Conservation (phyloP, 2,113 vertebrate species). For the Copsychus sechellarum region DNA sequence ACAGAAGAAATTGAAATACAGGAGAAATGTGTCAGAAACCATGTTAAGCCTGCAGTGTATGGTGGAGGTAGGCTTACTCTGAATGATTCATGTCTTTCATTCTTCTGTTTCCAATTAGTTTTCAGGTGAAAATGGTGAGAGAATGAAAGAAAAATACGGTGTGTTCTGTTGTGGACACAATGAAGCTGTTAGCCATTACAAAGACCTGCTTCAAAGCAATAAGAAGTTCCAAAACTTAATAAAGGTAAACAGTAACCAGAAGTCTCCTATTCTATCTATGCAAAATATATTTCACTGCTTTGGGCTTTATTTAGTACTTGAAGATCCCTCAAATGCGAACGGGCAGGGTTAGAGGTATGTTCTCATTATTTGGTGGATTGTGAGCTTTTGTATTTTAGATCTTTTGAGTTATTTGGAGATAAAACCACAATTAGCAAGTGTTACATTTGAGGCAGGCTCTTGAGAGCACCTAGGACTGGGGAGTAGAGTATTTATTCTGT, state of each 20-base stretch:
- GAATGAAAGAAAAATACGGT: conserved; percentile 88
- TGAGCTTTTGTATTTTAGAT: neutral
- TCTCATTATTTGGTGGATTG: neutral
- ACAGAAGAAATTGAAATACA: neutral
- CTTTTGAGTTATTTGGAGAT: neutral
- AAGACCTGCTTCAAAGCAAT: conserved; percentile 89
- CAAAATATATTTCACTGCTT: neutral
- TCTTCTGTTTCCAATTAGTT: conserved; percentile 75
- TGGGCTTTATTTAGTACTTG: neutral
- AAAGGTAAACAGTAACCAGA: conserved; percentile 74
- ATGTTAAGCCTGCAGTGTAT: neutral
- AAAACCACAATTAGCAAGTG: neutral
- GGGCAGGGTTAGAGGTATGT: neutral
- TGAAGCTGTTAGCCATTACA: conserved; percentile 89
- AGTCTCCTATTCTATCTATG: neutral
- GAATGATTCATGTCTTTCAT: neutral
- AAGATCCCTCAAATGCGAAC: neutral
- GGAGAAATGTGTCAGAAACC: neutral
- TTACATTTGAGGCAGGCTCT: neutral
- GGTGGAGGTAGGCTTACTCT: neutral
- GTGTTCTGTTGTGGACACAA: conserved; percentile 90
- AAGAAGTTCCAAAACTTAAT: conserved; percentile 95
- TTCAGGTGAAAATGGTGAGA: conserved; percentile 89
- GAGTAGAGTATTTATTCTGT: neutral
- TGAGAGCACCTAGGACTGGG: neutral